phyloP scores from a whole-genome alignment of 2,797 vertebrate species.

The Anguilla anguilla region DNA sequence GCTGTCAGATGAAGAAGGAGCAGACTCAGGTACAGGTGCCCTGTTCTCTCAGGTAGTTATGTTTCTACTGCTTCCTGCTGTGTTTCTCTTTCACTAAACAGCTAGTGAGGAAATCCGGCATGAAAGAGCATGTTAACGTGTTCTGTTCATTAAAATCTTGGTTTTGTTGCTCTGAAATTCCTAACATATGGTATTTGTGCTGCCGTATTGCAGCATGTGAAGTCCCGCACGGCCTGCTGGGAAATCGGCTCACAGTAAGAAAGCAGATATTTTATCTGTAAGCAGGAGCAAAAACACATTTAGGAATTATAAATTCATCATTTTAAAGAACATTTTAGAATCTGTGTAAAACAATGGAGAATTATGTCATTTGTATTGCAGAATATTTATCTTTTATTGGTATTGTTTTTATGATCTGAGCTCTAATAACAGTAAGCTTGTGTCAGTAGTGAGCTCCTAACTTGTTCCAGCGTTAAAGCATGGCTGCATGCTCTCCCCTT shows the following conservation, averaged over 20 bases:
- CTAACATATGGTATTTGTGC: neutral
- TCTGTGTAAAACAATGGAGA: neutral
- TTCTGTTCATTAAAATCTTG: neutral
- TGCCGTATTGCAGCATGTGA: neutral
- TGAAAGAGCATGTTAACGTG: constrained; percentile 44
- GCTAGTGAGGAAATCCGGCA: constrained; percentile 37
- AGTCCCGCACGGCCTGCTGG: neutral
- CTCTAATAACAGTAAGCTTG: neutral
- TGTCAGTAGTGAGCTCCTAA: neutral
- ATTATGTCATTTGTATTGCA: neutral
- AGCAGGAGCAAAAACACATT: neutral
- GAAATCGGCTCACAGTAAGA: neutral
- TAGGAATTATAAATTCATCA: no score
- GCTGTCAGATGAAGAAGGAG: constrained; percentile 89
- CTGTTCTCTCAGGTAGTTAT: constrained; percentile 61
- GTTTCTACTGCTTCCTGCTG: constrained; percentile 45
- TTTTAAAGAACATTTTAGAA: neutral
- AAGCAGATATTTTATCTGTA: neutral
- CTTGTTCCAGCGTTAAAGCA: neutral
- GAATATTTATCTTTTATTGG: neutral
- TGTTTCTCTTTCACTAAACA: constrained; percentile 36
- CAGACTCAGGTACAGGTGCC: constrained; percentile 87
- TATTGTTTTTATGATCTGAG: neutral
- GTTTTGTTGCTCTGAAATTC: neutral
- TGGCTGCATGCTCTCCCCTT: neutral